Evolutionary conservation across 2,888 invertebrate genomes (phyloP), one percentile per base, ranked within the genome.

Genomic region (Congeria kusceri): DNA sequence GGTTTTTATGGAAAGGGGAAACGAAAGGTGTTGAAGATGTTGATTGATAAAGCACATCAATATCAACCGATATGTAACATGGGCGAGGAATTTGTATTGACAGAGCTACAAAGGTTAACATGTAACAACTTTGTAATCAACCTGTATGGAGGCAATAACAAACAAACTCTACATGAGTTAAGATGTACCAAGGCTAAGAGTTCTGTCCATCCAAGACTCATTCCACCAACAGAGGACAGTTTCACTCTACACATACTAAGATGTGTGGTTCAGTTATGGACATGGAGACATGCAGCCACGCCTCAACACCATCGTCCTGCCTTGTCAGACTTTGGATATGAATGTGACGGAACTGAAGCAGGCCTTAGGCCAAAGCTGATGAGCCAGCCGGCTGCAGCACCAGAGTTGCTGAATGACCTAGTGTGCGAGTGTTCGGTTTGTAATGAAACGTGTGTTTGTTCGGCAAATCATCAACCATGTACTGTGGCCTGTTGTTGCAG

Each of bases 211-310:
- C 74, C 74, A 5, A 53, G 29, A 20, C 53, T 32, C 13, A 13
- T 73, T 0, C 66, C 72, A 4, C 59, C 72, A n/a, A 72, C 65
- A n/a, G 53, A 29, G 1, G 20, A 70, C 46, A 74, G 74, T 63
- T 67, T 74, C 57, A 1, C 7, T 23, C 56, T 63, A 27, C 74
- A 74, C 25, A 20, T 7, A 0, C 44, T 56, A 0, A 28, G 74
- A 25, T 70, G 61, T 49, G 13, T 69, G 5, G 2, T 49, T 7
- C 69, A 61, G 53, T 18, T 69, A 13, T 49, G 29, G 29, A 53
- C 61, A 18, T 69, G 69, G 69, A 25, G 58, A 23, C 32, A 29
- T 53, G 13, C 49, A 5, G 13, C 47, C n/a, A 20, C 11, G 1
- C 18, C 39, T 11, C 1, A 49, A 29, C 56, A 62, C 0, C 13